These are phyloP conservation scores for Todus mexicanus DNA, from an alignment of 2,797 vertebrate species.

Conservation along the genomic window DNA sequence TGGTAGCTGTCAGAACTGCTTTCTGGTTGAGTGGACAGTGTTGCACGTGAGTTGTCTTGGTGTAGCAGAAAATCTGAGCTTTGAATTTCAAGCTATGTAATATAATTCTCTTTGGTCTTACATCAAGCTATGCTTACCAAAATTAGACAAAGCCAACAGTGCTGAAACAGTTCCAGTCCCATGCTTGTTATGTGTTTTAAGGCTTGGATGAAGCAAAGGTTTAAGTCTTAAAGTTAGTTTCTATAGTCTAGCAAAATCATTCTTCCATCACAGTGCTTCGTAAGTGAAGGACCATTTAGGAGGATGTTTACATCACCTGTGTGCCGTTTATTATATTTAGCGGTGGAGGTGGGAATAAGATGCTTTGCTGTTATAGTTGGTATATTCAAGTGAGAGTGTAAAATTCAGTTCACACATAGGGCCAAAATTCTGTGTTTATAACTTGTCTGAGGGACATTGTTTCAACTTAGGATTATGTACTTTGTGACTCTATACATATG, in stretches of 20 bases:
- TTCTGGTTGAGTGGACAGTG: neutral
- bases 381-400: neutral
- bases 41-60: neutral
- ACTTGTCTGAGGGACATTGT: neutral
- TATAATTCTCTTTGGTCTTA: neutral
- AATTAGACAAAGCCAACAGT: neutral
- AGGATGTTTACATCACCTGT: neutral
- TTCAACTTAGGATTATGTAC: neutral
- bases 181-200: accelerated
- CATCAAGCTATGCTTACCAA: neutral
- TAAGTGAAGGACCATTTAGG: neutral
- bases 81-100: neutral
- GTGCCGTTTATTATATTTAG: neutral
- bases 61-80: neutral
- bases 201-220: neutral
- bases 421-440: neutral
- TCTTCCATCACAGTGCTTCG: neutral
- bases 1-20: neutral
- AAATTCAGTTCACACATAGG: neutral
- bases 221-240: neutral
- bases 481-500: neutral
- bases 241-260: neutral
- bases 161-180: neutral
- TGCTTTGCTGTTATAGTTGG: neutral
- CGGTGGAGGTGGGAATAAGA: neutral